Evolutionary conservation across 2,113 vertebrate genomes (phyloP).

Genomic region (Platysteira castanea): DNA sequence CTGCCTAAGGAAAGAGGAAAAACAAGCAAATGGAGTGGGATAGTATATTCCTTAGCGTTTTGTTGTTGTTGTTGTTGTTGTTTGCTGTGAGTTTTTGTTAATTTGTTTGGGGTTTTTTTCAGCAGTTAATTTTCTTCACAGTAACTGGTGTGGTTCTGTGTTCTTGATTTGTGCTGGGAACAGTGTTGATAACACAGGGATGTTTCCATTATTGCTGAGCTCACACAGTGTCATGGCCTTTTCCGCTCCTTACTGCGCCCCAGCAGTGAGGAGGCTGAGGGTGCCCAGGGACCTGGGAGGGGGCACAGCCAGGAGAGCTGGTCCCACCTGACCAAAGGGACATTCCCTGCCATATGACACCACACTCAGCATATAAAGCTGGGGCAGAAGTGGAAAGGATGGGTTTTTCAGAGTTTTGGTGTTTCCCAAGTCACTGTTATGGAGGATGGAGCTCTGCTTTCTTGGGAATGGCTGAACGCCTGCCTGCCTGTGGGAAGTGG

Average conservation of each 20-base stretch:
- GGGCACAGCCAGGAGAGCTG: not conserved
- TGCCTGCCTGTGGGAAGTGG: rapidly evolving
- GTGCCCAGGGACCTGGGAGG: not conserved
- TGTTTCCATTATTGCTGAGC: not conserved
- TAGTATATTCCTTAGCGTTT: not conserved
- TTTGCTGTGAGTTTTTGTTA: not conserved
- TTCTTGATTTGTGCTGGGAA: not conserved
- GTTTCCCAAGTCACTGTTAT: not conserved
- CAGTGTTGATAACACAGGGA: not conserved
- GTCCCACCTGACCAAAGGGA: not conserved
- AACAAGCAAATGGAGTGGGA: not conserved
- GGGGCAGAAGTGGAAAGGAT: not conserved
- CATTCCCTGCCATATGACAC: not conserved
- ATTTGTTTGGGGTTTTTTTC: not conserved
- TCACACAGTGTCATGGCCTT: not conserved
- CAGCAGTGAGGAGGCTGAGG: not conserved
- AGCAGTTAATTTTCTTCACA: not conserved
- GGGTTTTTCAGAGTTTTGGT: rapidly evolving
- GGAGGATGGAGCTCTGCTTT: not conserved
- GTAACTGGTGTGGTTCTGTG: no score
- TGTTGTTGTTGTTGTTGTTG: not conserved
- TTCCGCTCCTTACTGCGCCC: not conserved
- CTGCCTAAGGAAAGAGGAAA: not conserved
- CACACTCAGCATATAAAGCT: not conserved
- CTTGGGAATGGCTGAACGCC: not conserved